A percentile compares a stretch with the other conserved stretches of the same genome.
phyloP scores from a whole-genome alignment of 2,888 invertebrate genomes.

The Dryomyza anilis region DNA sequence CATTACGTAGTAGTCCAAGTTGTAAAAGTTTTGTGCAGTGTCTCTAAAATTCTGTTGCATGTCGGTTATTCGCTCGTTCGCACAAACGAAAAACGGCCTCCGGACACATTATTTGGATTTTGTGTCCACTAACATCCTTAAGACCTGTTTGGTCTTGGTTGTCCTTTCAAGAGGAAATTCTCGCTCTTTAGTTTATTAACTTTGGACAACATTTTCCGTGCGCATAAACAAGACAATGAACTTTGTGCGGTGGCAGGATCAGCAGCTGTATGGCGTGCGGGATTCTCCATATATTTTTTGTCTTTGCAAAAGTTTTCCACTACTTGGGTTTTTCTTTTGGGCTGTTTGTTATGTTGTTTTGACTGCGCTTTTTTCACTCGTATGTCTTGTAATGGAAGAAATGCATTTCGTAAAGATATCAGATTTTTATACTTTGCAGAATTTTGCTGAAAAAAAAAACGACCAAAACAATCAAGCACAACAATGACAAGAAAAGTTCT shows the following conservation, averaged over 20 bases:
- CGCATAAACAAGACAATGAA: neutral
- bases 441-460: neutral
- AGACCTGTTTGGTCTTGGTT: too few relatives aligned
- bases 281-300: neutral
- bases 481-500: neutral
- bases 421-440: neutral
- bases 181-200: conserved; percentile 3
- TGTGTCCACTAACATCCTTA: too few relatives aligned
- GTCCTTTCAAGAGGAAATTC: too few relatives aligned
- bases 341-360: neutral
- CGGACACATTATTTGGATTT: too few relatives aligned
- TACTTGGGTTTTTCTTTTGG: neutral
- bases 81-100: too few relatives aligned
- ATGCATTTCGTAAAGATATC: conserved; percentile 13
- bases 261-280: neutral
- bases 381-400: conserved; percentile 10
- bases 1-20: too few relatives aligned
- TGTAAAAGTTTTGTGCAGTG: too few relatives aligned
- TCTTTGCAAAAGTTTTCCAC: neutral
- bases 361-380: neutral
- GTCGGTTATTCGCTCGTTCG: too few relatives aligned
- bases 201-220: neutral
- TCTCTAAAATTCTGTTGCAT: too few relatives aligned
- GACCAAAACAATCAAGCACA: neutral
- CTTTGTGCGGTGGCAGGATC: neutral